A percentile compares a stretch with the other conserved stretches of the same genome.
phyloP scores from a whole-genome alignment of 2,888 invertebrate species.

The Drosophila seclusa region DNA sequence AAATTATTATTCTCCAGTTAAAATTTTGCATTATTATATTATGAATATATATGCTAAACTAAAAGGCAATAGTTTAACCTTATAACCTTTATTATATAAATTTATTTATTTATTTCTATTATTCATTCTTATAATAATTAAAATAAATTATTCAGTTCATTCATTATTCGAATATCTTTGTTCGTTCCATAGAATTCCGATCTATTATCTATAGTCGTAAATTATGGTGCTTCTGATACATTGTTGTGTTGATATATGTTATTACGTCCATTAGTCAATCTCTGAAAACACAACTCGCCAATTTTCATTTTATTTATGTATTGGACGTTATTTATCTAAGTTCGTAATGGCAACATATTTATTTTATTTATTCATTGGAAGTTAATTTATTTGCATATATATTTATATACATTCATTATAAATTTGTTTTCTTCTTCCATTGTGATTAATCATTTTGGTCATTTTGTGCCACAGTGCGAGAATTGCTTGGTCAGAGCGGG shows the following conservation, averaged over 20 bases:
- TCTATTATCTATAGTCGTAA: neutral
- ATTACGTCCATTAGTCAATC: neutral
- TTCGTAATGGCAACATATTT: neutral
- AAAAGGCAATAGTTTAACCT: neutral
- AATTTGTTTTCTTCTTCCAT: neutral
- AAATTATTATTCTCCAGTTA: conserved; percentile 4
- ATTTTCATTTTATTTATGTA: neutral
- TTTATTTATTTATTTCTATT: neutral
- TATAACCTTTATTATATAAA: too few relatives aligned
- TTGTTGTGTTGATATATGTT: neutral
- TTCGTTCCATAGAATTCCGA: neutral
- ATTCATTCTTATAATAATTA: neutral
- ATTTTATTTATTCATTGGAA: neutral
- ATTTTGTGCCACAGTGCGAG: conserved; percentile 56
- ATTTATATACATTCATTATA: neutral
- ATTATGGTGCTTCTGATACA: neutral
- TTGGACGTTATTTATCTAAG: neutral
- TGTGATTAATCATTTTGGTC: neutral
- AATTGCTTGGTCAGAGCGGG: conserved; percentile 50
- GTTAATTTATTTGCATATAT: neutral
- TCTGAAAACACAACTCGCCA: neutral
- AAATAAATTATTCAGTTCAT: neutral
- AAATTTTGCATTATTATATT: neutral
- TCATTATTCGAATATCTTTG: neutral
- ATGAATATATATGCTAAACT: neutral